Percentiles rank a stretch among this genome's conserved stretches.
These are phyloP conservation scores for Diorhabda elongata DNA, from an alignment of 1,140 invertebrate genomes.

Conservation along the genomic window DNA sequence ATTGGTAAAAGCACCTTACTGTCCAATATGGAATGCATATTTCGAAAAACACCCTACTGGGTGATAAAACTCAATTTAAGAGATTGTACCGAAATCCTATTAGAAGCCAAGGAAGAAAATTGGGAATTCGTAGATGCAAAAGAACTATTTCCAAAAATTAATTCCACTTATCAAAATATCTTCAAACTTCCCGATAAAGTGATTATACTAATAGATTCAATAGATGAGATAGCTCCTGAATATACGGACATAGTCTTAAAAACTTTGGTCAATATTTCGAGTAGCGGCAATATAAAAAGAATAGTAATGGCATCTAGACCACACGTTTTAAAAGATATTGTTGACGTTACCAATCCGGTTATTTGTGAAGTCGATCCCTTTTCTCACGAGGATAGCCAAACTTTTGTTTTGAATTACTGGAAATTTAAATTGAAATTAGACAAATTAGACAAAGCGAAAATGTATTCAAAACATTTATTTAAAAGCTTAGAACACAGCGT, in stretches of 20 bases:
- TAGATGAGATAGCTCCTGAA: background rate
- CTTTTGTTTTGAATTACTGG: slow-evolving; percentile 3
- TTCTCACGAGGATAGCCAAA: background rate
- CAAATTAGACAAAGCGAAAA: background rate
- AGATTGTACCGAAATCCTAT: too few species aligned
- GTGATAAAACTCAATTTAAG: too few species aligned
- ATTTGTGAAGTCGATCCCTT: background rate
- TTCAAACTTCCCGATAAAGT: background rate
- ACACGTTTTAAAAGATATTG: background rate
- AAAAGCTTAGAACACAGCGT: background rate
- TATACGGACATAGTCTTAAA: background rate
- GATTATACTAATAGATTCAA: background rate
- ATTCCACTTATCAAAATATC: background rate
- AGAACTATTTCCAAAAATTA: too few species aligned
- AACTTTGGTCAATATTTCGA: background rate
- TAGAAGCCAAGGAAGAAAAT: too few species aligned
- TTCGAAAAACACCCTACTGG: too few species aligned
- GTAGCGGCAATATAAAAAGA: background rate
- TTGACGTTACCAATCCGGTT: too few species aligned
- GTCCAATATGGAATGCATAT: too few species aligned
- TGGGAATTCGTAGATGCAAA: too few species aligned
- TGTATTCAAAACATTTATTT: background rate
- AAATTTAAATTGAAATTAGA: background rate
- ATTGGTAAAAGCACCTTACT: too few species aligned
- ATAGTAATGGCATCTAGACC: slow-evolving; percentile 5